Conservation (phyloP, 1,140 invertebrate species). For the Pseudoatta argentina region DNA sequence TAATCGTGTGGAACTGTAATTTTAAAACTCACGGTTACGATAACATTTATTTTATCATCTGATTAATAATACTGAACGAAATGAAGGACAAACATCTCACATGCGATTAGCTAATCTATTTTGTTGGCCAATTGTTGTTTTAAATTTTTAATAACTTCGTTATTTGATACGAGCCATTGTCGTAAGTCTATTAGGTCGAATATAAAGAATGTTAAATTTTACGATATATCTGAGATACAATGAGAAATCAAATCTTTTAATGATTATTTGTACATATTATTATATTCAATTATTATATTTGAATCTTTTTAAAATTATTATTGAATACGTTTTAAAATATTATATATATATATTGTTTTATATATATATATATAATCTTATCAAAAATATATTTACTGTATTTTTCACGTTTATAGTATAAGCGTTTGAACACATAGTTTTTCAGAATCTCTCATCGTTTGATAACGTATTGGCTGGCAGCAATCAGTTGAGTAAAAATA, state of each 20-base stretch:
- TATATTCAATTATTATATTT: neutral
- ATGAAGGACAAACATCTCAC: conserved; percentile 29
- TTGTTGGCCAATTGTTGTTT: conserved; percentile 35
- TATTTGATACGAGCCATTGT: conserved; percentile 19
- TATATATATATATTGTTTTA: no score
- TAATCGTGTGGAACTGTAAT: conserved; percentile 2
- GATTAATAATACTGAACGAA: conserved; percentile 45
- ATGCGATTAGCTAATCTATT: conserved; percentile 19
- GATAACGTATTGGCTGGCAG: conserved; percentile 42
- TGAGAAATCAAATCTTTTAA: neutral
- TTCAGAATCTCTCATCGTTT: conserved; percentile 46
- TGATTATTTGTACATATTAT: neutral
- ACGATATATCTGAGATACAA: neutral
- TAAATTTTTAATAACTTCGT: conserved; percentile 50
- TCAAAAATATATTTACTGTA: neutral
- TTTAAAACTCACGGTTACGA: conserved; percentile 4
- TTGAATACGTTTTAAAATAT: neutral
- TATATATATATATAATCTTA: neutral
- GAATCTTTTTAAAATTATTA: neutral
- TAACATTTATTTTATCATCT: conserved; percentile 60
- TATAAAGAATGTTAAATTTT: neutral
- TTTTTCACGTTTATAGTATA: neutral
- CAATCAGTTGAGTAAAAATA: conserved; percentile 32
- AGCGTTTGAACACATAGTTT: neutral
- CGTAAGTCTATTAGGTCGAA: conserved; percentile 11